Conservation (phyloP, 2,888 invertebrate genomes). For the Netelia fuscicornis region DNA sequence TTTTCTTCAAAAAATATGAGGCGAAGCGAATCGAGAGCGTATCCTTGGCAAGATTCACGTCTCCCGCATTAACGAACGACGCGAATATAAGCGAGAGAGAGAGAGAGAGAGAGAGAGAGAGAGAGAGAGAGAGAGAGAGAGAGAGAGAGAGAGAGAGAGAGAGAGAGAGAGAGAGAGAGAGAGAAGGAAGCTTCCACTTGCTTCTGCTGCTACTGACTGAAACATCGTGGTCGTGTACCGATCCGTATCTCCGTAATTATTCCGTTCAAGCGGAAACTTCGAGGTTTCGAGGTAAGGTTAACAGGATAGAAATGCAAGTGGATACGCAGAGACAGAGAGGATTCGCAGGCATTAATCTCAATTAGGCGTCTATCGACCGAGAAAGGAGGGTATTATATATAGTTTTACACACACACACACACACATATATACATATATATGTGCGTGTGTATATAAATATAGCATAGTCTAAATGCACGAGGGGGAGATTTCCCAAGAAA, state of each 20-base stretch:
- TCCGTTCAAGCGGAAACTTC: conserved; percentile 73
- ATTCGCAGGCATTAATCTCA: conserved; percentile 77
- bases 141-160: conserved; percentile 1
- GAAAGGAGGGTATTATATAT: conserved; percentile 39
- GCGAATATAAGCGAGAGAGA: conserved; percentile 14
- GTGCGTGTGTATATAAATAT: neutral
- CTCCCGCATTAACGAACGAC: conserved; percentile 38
- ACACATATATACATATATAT: neutral
- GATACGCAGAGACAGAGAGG: conserved; percentile 51
- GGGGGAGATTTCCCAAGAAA: conserved; percentile 42
- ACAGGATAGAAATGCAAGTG: conserved; percentile 25
- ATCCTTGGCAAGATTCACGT: conserved; percentile 38
- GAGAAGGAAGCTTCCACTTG: conserved; percentile 3
- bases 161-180: no score
- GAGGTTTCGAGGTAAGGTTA: conserved; percentile 63
- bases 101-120: neutral
- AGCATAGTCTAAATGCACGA: neutral
- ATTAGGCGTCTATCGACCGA: conserved; percentile 72
- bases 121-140: no score
- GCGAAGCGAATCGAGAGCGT: neutral
- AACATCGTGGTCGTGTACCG: conserved; percentile 67
- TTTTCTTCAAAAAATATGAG: no score
- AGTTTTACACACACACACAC: neutral
- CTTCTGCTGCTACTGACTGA: conserved; percentile 40
- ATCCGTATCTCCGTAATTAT: conserved; percentile 77